A percentile compares a stretch with the other conserved stretches of the same genome.
Evolutionary conservation across 2,113 vertebrate genomes (phyloP).

Genomic region (Verasper variegatus): DNA sequence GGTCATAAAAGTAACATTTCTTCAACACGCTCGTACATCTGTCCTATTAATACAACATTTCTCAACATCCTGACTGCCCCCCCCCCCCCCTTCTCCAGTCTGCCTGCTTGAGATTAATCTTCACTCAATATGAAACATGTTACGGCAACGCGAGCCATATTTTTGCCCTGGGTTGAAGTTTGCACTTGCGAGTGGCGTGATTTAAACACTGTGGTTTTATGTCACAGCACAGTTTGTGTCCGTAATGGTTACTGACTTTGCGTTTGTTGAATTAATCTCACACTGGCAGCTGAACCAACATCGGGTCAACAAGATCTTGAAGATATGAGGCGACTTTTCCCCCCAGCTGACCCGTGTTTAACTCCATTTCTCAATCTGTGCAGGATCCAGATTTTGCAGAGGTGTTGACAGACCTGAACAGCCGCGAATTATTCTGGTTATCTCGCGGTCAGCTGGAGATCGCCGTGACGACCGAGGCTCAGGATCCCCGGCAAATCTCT

Average conservation of each 20-base stretch:
- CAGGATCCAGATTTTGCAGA: conserved; percentile 94
- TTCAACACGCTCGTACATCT: conserved; percentile 69
- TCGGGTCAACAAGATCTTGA: conserved; percentile 3
- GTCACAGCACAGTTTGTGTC: conserved; percentile 16
- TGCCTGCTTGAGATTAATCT: conserved; percentile 39
- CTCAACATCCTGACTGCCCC: conserved; percentile 15
- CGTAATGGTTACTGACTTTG: conserved; percentile 10
- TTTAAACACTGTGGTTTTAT: conserved; percentile 9
- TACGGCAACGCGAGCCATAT: conserved; percentile 18
- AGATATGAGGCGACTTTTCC: not conserved
- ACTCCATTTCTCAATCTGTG: conserved; percentile 24
- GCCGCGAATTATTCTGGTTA: conserved; percentile 91
- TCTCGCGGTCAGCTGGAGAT: conserved; percentile 92
- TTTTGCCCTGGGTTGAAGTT: not conserved
- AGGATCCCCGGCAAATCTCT: conserved; percentile 79
- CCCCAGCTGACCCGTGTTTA: not conserved
- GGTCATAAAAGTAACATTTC: conserved; percentile 76
- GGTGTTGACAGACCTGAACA: conserved; percentile 89
- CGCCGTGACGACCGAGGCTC: conserved; percentile 82
- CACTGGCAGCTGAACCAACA: not conserved
- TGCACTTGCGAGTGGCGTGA: not conserved
- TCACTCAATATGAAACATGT: conserved; percentile 38
- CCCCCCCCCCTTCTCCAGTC: conserved; percentile 6
- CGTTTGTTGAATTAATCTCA: not conserved
- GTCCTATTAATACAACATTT: conserved; percentile 69